Evolutionary conservation across 1,140 invertebrate genomes (phyloP).

Genomic region (Anastatus disparis): DNA sequence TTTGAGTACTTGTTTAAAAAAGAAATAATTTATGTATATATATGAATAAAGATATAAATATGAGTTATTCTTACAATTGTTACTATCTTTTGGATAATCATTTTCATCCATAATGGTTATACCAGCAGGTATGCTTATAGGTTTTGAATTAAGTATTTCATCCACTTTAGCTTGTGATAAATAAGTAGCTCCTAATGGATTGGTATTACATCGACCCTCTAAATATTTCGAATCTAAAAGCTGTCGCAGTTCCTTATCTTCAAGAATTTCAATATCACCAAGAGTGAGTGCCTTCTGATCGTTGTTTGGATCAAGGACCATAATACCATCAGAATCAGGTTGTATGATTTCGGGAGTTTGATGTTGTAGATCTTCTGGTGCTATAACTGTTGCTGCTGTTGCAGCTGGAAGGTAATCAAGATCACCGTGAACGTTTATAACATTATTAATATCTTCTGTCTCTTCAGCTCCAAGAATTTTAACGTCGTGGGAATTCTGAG

Average conservation of each 20-base stretch:
- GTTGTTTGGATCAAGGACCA: conserved; percentile 55
- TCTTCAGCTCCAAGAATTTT: conserved; percentile 61
- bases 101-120: conserved; percentile 45
- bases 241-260: conserved; percentile 55
- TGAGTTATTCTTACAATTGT: no score
- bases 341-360: conserved; percentile 44
- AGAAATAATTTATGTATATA: no score
- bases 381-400: background rate
- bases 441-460: conserved; percentile 57
- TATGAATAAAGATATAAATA: no score
- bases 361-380: conserved; percentile 9
- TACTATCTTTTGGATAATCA: no score
- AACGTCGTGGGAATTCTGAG: conserved; percentile 63
- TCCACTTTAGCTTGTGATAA: conserved; percentile 59
- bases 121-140: no score
- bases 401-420: conserved; percentile 4
- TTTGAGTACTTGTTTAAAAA: no score
- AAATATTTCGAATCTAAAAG: conserved; percentile 55
- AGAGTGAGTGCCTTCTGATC: conserved; percentile 49
- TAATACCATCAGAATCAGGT: conserved; percentile 53
- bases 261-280: conserved; percentile 57
- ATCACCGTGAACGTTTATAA: conserved; percentile 44
- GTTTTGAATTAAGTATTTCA: conserved; percentile 57
- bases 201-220: conserved; percentile 51
- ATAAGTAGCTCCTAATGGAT: conserved; percentile 51